Evolutionary conservation across 2,888 invertebrate genomes (phyloP).

Genomic region (Eumerus sabulonum): DNA sequence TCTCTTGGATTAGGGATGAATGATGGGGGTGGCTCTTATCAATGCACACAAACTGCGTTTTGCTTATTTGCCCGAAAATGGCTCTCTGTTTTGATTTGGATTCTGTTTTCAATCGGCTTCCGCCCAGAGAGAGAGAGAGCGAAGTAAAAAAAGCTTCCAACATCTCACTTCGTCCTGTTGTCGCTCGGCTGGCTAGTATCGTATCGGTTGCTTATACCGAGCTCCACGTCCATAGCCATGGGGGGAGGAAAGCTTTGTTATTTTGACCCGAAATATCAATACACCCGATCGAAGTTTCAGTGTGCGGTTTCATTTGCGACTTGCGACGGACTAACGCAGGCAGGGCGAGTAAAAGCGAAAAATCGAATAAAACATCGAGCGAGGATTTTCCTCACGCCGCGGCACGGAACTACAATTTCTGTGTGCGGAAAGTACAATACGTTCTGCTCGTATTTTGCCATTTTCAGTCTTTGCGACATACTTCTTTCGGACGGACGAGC

Average conservation of each 20-base stretch:
- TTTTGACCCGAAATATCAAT: conserved; percentile 66
- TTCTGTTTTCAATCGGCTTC: conserved; percentile 46
- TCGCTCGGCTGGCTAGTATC: conserved; percentile 45
- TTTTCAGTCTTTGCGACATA: conserved; percentile 52
- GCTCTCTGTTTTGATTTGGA: conserved; percentile 62
- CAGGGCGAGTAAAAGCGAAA: conserved; percentile 52
- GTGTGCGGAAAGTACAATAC: conserved; percentile 46
- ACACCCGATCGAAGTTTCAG: conserved; percentile 63
- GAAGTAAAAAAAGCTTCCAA: conserved; percentile 49
- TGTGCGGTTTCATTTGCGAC: conserved; percentile 64
- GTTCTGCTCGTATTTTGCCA: conserved; percentile 28
- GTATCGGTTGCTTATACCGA: conserved; percentile 26
- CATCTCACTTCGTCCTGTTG: conserved; percentile 29
- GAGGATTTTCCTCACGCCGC: conserved; percentile 50
- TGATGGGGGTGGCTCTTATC: conserved; percentile 35
- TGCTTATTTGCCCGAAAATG: neutral
- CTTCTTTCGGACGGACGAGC: conserved; percentile 37
- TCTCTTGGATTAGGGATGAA: neutral
- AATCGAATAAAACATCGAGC: conserved; percentile 5
- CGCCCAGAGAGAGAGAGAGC: conserved; percentile 31
- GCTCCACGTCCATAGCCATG: conserved; percentile 19
- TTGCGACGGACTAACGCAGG: conserved; percentile 56
- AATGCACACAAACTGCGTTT: conserved; percentile 54
- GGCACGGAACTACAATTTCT: conserved; percentile 33
- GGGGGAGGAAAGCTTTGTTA: conserved; percentile 59